Evolutionary conservation across 1,140 invertebrate species (phyloP).

Genomic region (Trachelipus rathkii): DNA sequence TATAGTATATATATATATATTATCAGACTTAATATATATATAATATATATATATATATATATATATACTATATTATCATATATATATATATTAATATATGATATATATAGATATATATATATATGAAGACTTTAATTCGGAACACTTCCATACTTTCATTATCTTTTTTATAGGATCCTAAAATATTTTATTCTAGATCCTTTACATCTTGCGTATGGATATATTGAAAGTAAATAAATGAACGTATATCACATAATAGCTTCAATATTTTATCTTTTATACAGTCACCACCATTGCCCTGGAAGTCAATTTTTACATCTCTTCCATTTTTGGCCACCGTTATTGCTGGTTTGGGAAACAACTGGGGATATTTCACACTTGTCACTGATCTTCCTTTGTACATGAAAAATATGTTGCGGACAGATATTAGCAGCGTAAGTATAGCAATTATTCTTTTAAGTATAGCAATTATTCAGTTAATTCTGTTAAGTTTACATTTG

Average conservation of each 20-base stretch:
- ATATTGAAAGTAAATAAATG: conserved; percentile 1
- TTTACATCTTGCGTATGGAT: neutral
- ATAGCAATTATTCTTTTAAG: neutral
- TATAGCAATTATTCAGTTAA: too few species aligned
- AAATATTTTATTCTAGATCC: too few species aligned
- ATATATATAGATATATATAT: conserved; percentile 19
- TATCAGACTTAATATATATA: too few species aligned
- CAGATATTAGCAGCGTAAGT: conserved; percentile 35
- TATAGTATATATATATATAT: conserved; percentile 25
- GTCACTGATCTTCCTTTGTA: conserved; percentile 56
- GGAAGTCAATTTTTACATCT: conserved; percentile 30
- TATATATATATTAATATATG: conserved; percentile 20
- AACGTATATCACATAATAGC: too few species aligned
- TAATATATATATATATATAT: conserved; percentile 22
- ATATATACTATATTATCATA: conserved; percentile 23
- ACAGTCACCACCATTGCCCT: conserved; percentile 24
- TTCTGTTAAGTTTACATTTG: too few species aligned
- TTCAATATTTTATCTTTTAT: too few species aligned
- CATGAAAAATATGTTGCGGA: conserved; percentile 48
- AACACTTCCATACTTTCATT: neutral
- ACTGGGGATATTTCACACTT: conserved; percentile 60
- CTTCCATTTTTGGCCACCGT: conserved; percentile 47
- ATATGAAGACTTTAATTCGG: neutral
- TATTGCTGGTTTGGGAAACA: conserved; percentile 56
- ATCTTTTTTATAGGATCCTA: too few species aligned